These are phyloP conservation scores for Halichoerus grypus DNA, from an alignment of 2,113 vertebrate genomes.

Conservation along the genomic window DNA sequence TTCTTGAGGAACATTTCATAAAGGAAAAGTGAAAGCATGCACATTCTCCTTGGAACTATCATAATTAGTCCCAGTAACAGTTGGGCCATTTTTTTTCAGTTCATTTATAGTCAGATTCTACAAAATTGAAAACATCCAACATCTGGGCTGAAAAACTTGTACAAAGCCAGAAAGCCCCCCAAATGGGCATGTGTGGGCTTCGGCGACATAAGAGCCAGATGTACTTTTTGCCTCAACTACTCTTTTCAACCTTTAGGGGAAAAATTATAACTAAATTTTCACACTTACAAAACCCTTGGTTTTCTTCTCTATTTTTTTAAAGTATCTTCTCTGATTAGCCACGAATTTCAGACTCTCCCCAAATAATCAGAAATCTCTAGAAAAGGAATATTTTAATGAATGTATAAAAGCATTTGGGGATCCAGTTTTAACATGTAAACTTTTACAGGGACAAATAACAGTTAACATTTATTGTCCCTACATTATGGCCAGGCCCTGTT, in stretches of 20 bases:
- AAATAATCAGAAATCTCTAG: conserved; percentile 53
- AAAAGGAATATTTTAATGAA: conserved; percentile 12
- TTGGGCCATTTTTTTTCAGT: conserved; percentile 77
- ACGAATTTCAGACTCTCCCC: conserved; percentile 16
- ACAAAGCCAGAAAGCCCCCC: conserved; percentile 76
- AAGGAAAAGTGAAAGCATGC: conserved; percentile 73
- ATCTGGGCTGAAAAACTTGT: conserved; percentile 81
- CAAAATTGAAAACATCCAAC: conserved; percentile 84
- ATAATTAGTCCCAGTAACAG: conserved; percentile 84
- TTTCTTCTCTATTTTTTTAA: conserved; percentile 44
- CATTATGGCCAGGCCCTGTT: background rate
- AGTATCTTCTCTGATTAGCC: background rate
- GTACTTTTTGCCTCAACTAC: conserved; percentile 73
- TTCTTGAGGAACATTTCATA: conserved; percentile 77
- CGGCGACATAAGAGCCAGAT: conserved; percentile 70
- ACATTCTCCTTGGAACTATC: conserved; percentile 77
- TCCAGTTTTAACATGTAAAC: background rate
- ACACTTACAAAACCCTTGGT: background rate
- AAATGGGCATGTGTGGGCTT: conserved; percentile 77
- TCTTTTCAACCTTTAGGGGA: conserved; percentile 70
- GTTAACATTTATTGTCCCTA: background rate
- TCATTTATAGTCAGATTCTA: conserved; percentile 84
- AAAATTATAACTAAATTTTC: conserved; percentile 60
- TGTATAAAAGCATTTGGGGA: background rate
- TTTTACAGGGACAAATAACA: conserved; percentile 36